A percentile compares a stretch with the other conserved stretches of the same genome.
These are phyloP conservation scores for Delphinus delphis DNA, from an alignment of 2,113 vertebrate species.

Conservation along the genomic window DNA sequence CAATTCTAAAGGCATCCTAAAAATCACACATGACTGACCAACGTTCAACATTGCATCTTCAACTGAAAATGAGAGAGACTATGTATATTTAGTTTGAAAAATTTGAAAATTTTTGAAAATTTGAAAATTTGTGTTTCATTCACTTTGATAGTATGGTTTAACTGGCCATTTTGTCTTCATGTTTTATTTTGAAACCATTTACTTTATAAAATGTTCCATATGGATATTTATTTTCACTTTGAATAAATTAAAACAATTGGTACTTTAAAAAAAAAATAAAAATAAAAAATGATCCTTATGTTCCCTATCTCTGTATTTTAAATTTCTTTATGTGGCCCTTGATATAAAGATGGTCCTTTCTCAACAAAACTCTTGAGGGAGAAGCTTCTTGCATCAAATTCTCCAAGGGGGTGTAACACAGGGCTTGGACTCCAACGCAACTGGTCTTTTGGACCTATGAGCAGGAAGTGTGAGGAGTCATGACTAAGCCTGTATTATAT, in stretches of 20 bases:
- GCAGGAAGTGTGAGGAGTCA: background rate
- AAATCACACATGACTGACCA: conserved; percentile 66
- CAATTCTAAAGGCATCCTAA: conserved; percentile 74
- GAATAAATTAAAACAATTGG: conserved; percentile 27
- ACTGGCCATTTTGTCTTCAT: background rate
- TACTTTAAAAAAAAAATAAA: background rate
- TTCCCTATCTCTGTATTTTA: background rate
- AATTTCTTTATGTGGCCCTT: background rate
- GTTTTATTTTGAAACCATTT: conserved; percentile 56
- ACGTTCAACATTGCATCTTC: conserved; percentile 60
- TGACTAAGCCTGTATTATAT: background rate
- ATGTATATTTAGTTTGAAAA: background rate
- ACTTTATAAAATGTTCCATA: background rate
- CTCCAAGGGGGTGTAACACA: background rate
- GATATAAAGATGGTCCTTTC: conserved; percentile 28
- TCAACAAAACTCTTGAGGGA: background rate
- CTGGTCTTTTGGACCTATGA: background rate
- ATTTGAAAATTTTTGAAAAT: conserved; percentile 14
- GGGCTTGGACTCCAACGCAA: background rate
- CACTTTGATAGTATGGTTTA: conserved; percentile 22
- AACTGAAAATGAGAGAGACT: background rate
- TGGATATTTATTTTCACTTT: conserved; percentile 55
- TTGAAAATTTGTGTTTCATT: conserved; percentile 2
- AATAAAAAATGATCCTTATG: background rate
- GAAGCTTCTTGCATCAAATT: background rate